A percentile compares a stretch with the other conserved stretches of the same genome.
Conservation (phyloP, 2,113 vertebrate genomes). For the Globicephala melas region DNA sequence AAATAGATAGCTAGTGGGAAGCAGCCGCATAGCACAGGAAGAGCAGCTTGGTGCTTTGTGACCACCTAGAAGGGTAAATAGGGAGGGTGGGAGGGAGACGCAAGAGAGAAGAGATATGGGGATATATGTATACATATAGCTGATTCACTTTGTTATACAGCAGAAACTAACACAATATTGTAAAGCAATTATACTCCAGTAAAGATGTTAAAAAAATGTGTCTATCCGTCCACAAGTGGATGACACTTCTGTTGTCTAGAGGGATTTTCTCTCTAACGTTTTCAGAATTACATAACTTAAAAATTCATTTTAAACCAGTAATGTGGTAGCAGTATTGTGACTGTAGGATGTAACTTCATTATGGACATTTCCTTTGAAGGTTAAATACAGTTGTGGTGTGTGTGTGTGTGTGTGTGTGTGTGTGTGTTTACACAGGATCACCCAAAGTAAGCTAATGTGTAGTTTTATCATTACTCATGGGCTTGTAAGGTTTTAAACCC, state of each 20-base stretch:
- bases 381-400: not conserved
- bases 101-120: too few species aligned
- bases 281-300: not conserved
- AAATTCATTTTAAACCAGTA: not conserved
- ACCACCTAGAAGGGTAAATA: too few species aligned
- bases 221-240: not conserved
- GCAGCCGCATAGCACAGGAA: too few species aligned
- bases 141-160: too few species aligned
- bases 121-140: too few species aligned
- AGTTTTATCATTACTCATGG: not conserved
- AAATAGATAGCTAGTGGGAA: too few species aligned
- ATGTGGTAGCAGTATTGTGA: not conserved
- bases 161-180: too few species aligned
- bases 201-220: too few species aligned
- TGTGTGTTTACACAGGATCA: not conserved
- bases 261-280: not conserved
- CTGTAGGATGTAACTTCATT: not conserved
- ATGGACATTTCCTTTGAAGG: not conserved
- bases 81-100: too few species aligned
- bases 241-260: not conserved
- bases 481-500: not conserved
- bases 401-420: not conserved
- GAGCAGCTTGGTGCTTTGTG: too few species aligned
- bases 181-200: too few species aligned
- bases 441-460: not conserved